phyloP scores from a whole-genome alignment of 2,797 vertebrate genomes.

The Galaxias olidus region DNA sequence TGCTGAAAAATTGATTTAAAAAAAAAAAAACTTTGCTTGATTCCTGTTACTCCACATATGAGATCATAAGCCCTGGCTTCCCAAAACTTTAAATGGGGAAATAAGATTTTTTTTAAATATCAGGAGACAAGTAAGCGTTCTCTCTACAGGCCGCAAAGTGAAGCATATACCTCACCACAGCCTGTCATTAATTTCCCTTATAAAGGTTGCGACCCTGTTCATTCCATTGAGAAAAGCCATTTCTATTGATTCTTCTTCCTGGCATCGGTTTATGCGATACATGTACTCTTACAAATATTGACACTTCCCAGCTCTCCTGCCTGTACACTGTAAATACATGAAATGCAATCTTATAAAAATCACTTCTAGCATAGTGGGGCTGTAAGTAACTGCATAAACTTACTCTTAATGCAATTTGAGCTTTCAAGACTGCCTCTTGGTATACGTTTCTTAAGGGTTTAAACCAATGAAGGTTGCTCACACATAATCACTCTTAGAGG shows the following conservation, averaged over 20 bases:
- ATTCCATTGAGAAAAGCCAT: slow-evolving; percentile 55
- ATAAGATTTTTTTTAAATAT: too few relatives aligned
- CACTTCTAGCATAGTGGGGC: not conserved
- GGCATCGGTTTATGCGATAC: slow-evolving; percentile 69
- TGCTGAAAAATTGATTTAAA: too few relatives aligned
- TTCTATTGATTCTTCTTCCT: slow-evolving; percentile 67
- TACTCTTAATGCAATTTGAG: too few relatives aligned
- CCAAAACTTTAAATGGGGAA: too few relatives aligned
- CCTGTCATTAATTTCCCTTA: slow-evolving; percentile 24
- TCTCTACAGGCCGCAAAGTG: not conserved
- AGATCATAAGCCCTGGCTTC: too few relatives aligned
- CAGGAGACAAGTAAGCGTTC: too few relatives aligned
- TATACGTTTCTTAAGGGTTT: too few relatives aligned
- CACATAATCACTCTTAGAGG: too few relatives aligned
- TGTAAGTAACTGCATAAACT: not conserved
- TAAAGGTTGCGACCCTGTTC: slow-evolving; percentile 32
- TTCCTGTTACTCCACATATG: too few relatives aligned
- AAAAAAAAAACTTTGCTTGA: too few relatives aligned
- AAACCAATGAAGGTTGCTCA: too few relatives aligned
- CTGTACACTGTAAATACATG: slow-evolving; percentile 58
- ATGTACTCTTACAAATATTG: slow-evolving; percentile 65
- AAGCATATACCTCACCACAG: not conserved
- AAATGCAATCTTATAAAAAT: slow-evolving; percentile 33
- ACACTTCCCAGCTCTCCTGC: slow-evolving; percentile 45
- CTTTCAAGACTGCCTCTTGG: too few relatives aligned